phyloP scores from a whole-genome alignment of 2,888 invertebrate genomes.

The Tetropium fuscum region DNA sequence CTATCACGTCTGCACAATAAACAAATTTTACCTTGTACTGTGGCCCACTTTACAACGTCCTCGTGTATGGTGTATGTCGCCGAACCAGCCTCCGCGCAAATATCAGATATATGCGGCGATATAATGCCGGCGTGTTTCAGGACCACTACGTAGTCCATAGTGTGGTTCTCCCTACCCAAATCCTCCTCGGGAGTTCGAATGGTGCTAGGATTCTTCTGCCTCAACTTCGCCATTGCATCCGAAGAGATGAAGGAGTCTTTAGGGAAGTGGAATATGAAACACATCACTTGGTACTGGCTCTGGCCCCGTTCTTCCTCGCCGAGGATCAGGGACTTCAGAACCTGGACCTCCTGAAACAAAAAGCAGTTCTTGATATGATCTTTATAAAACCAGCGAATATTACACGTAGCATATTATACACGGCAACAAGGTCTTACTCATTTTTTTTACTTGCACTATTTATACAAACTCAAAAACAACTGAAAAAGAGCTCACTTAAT shows the following conservation, averaged over 20 bases:
- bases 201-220: conserved; percentile 76
- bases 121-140: conserved; percentile 76
- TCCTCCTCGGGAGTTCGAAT: conserved; percentile 89
- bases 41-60: conserved; percentile 85
- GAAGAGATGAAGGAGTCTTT: conserved; percentile 96
- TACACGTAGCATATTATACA: too few species aligned
- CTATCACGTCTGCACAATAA: too few species aligned
- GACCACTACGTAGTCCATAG: conserved; percentile 86
- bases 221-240: conserved; percentile 95
- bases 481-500: too few species aligned
- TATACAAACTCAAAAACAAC: too few species aligned
- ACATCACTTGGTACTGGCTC: conserved; percentile 88
- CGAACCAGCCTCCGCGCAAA: conserved; percentile 83
- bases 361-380: background rate
- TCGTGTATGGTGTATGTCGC: conserved; percentile 82
- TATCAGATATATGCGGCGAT: conserved; percentile 78
- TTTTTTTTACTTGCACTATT: too few species aligned
- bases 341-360: conserved; percentile 86
- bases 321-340: conserved; percentile 87
- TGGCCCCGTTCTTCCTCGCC: conserved; percentile 95
- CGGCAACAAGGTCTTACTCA: too few species aligned
- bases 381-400: too few species aligned
- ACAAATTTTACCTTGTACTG: conserved; percentile 77
- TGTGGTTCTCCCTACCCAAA: conserved; percentile 84
- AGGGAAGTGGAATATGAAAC: conserved; percentile 90